Evolutionary conservation across 2,797 vertebrate genomes (phyloP).

Genomic region (Siniperca obscura): DNA sequence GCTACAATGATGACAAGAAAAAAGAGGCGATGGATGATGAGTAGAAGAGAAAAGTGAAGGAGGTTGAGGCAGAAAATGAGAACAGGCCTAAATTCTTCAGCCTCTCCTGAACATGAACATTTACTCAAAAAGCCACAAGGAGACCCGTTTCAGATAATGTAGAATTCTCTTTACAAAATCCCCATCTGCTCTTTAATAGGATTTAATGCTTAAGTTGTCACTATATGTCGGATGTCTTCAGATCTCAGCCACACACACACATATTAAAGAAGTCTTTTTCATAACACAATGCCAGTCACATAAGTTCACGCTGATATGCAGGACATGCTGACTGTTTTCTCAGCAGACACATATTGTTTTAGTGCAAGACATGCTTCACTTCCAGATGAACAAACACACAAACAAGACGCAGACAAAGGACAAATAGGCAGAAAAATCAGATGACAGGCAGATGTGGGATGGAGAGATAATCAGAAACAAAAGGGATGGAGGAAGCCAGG

Average conservation of each 20-base stretch:
- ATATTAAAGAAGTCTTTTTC: constrained; percentile 14
- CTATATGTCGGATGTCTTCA: constrained; percentile 9
- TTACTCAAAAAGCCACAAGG: constrained; percentile 3
- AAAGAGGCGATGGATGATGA: not conserved
- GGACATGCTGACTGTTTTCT: constrained; percentile 22
- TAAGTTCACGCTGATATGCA: constrained; percentile 15
- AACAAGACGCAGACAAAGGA: not conserved
- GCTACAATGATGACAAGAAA: not conserved
- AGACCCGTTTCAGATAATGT: constrained; percentile 10
- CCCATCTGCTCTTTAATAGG: constrained; percentile 53
- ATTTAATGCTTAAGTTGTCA: constrained; percentile 58
- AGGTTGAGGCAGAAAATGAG: constrained; percentile 1
- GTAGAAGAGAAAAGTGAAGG: not conserved
- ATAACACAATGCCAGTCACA: constrained; percentile 10
- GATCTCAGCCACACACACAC: constrained; percentile 15
- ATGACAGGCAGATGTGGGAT: not conserved
- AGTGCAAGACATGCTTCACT: not conserved
- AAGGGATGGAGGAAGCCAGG: constrained; percentile 3
- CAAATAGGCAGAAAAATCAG: constrained; percentile 2
- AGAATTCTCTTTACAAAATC: constrained; percentile 39
- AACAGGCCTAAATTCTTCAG: not conserved
- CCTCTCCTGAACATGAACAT: not conserved
- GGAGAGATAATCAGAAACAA: not conserved
- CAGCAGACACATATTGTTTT: constrained; percentile 33
- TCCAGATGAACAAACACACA: constrained; percentile 23